Base-by-base conservation (phyloP, 2,113 vertebrate genomes). In the Athene noctua region DNA sequence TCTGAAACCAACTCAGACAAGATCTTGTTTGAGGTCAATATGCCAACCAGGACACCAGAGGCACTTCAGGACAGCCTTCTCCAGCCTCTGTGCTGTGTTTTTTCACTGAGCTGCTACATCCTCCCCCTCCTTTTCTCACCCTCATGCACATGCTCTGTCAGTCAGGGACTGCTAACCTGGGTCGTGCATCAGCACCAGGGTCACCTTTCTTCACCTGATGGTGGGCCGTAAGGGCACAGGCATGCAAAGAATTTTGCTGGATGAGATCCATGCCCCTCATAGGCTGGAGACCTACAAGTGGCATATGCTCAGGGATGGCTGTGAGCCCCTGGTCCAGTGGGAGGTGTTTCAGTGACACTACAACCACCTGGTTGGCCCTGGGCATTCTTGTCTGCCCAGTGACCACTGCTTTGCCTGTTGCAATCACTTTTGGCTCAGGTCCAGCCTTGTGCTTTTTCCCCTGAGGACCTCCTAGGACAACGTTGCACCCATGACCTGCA, bases 111-210 rank as follows among this genome's bases (percentile, higher is more conserved):
- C 15, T 59, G 8, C 16, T 44, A 6, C 25, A 51, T 21, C 26
- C 9, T 23, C 5, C 3, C 5, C 3, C 23, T 57, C 30, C 30
- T 82, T 38, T 57, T 72, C 75, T 71, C 1, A 1, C 10, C 29
- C 15, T 65, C n/a, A 2, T 0, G 1, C 15, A 3, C 16, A 46
- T 4, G 0, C 34, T n/a, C 21, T 46, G 25, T 15, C 25, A 14
- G 10, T 66, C 25, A 62, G 21, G 29, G 54, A 22, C 42, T 0
- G 0, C 58, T 40, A 13, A 19, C 6, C 29, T 20, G 40, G 13
- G 5, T 34, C 0, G 0, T n/a, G 5, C 13, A 47, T 40, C 22
- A 61, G 10, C 62, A 58, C 0, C 0, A 51, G 9, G 25, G 26
- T 54, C 38, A 18, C 9, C 6, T 55, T 81, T 82, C 65, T 54